These are phyloP conservation scores for Hipparchia semele DNA, from an alignment of 2,888 invertebrate genomes.

Conservation along the genomic window DNA sequence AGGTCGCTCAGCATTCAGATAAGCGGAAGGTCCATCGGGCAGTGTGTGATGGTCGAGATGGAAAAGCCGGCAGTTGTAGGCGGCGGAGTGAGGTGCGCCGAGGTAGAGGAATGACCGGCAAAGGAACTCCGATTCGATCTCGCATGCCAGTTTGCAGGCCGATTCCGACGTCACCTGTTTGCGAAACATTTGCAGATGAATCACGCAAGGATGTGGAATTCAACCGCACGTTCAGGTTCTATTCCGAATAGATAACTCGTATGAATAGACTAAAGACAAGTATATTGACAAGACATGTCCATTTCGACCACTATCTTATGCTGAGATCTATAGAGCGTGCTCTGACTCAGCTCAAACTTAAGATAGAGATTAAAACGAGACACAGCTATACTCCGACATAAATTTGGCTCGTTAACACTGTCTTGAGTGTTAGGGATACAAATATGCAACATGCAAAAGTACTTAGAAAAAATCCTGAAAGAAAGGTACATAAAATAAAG, in stretches of 20 bases:
- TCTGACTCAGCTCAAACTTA: too few relatives aligned
- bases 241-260: not conserved
- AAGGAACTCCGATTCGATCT: constrained; percentile 96
- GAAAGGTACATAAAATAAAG: too few relatives aligned
- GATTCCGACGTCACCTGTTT: constrained; percentile 90
- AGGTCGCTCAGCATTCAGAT: constrained; percentile 94
- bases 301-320: too few relatives aligned
- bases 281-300: too few relatives aligned
- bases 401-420: too few relatives aligned
- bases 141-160: constrained; percentile 95
- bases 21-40: constrained; percentile 96
- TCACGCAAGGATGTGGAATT: not conserved
- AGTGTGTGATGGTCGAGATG: constrained; percentile 96
- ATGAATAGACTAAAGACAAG: not conserved
- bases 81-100: constrained; percentile 89
- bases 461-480: too few relatives aligned
- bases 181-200: constrained; percentile 31
- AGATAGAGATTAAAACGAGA: too few relatives aligned
- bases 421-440: too few relatives aligned
- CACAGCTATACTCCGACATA: too few relatives aligned
- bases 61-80: constrained; percentile 96
- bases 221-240: not conserved
- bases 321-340: too few relatives aligned
- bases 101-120: constrained; percentile 93
- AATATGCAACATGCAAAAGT: too few relatives aligned